These are phyloP conservation scores for Diadema setosum DNA, from an alignment of 35 echinoderm and acorn worm species.

Conservation along the genomic window DNA sequence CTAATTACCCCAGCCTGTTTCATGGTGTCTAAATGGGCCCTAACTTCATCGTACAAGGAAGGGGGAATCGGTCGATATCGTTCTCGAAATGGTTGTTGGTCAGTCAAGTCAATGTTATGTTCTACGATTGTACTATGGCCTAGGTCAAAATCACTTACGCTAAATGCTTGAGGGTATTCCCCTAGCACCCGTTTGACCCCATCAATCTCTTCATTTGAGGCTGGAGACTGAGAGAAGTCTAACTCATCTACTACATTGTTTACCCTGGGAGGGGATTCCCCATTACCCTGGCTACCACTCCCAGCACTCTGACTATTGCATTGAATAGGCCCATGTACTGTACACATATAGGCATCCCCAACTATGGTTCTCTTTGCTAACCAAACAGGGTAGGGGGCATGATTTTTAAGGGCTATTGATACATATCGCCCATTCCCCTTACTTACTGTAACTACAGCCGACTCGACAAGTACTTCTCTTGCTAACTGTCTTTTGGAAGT, in stretches of 20 bases:
- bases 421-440: too few species aligned
- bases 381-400: not conserved
- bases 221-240: not conserved
- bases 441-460: too few species aligned
- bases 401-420: not conserved
- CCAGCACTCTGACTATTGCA: too few species aligned
- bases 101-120: not conserved
- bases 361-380: not conserved
- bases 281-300: too few species aligned
- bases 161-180: not conserved
- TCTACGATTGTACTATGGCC: not conserved
- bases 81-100: not conserved
- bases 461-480: too few species aligned
- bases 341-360: too few species aligned
- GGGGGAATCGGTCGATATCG: not conserved
- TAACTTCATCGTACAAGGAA: not conserved
- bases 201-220: not conserved
- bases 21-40: not conserved
- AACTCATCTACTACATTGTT: too few species aligned
- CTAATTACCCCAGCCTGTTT: not conserved
- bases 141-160: not conserved
- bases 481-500: too few species aligned
- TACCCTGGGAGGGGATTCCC: too few species aligned
- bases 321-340: too few species aligned
- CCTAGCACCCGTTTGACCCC: not conserved